Evolutionary conservation across 2,113 vertebrate species (phyloP), one percentile per base, ranked within the genome.

Genomic region (Mus spicilegus): DNA sequence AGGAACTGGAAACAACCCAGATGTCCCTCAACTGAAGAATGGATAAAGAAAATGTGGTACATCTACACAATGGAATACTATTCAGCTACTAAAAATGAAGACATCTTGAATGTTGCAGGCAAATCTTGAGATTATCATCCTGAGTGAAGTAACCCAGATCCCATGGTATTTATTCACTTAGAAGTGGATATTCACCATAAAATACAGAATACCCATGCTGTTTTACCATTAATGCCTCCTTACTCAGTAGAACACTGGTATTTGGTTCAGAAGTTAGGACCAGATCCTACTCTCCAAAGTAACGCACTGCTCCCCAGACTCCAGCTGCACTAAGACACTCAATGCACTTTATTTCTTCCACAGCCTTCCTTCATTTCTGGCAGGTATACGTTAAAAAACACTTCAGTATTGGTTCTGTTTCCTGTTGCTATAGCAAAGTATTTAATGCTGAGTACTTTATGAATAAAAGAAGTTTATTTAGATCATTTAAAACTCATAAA

Each of bases 401-500:
- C 67, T 91, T 58, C 54, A 56, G 8, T 20, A 46, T 30, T 30
- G 58, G 5, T 26, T 75, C 28, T 2, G 36, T 16, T 86, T 65
- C 30, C 56, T 51, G 39, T 72, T 82, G 51, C 9, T 56, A 58
- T 39, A 82, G 36, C 20, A 14, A 42, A 49, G 49, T 49, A 49
- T 49, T 49, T 7, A 49, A 49, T 7, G 7, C 49, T 49, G 49
- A 49, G 49, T 63, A 63, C 22, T 63, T 63, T 63, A 14, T 84
- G 56, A 84, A 84, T n/a, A 75, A 56, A 75, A 75, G 17, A 84
- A 63, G n/a, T 61, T 42, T 33, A 54, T 42, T 58, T 56, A 24
- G 17, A 26, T 39, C 24, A 65, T 93, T 91, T n/a, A 89, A 95
- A 56, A 70, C 13, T 81, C 61, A 65, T 93, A 49, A 87, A 61